Evolutionary conservation across 2,797 vertebrate species (phyloP), one percentile per base, ranked within the genome.

Genomic region (Megalops cyprinoides): DNA sequence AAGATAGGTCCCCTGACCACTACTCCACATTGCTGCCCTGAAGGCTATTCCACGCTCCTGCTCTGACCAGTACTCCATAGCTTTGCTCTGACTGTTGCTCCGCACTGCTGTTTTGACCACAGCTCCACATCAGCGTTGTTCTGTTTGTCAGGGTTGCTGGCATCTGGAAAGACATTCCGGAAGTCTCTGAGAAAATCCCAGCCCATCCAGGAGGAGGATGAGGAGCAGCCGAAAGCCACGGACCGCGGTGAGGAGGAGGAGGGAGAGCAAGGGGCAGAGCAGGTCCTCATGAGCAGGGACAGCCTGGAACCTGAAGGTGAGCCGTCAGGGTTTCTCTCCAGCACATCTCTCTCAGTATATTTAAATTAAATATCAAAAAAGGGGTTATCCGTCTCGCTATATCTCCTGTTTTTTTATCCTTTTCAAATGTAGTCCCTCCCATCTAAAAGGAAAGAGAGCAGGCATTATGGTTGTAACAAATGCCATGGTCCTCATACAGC

Each of bases 241-340:
- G 37, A 18, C 15, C 80, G 3, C 44, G 14, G 82, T 79, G 84
- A 62, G 56, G 82, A 76, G 48, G 80, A 80, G 74, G 90, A 91
- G 67, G 82, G 87, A 80, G 77, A 90, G 53, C 90, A 84, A 62
- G 79, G 83, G 65, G 85, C 18, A 20, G 83, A 91, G 55, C 83
- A 86, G 51, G n/a, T 88, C 28, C 80, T 90, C 78, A 71, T 95
- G 78, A 94, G 89, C 79, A 89, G 86, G 89, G 94, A 96, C 84
- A 94, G 91, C 78, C 86, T 94, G 71, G 95, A 97, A 83, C 86
- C 87, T 82, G 93, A 96, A 55, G 95, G 96, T 97, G 89, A 94
- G 94, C 85, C 23, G 83, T 55, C n/a, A n/a, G n/a, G n/a, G n/a
- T n/a, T n/a, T n/a, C n/a, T n/a, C n/a, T n/a, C n/a, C n/a, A n/a